phyloP scores from a whole-genome alignment of 2,113 vertebrate genomes.

The Seriola rivoliana region DNA sequence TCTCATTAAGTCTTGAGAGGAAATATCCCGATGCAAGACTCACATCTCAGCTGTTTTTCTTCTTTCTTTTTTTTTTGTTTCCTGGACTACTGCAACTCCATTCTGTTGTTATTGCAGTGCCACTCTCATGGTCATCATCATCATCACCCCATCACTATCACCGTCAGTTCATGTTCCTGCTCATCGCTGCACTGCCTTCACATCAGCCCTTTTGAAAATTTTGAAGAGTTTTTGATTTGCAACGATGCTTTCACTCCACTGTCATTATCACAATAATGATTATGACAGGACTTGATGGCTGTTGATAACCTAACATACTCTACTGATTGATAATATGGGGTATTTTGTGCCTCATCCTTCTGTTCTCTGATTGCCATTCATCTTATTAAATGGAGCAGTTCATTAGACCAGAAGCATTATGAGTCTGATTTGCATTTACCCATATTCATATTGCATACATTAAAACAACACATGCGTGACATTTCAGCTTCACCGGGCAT shows the following conservation, averaged over 20 bases:
- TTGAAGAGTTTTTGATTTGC: slow-evolving; percentile 60
- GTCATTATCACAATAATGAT: slow-evolving; percentile 65
- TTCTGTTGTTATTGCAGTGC: slow-evolving; percentile 39
- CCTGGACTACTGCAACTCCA: slow-evolving; percentile 25
- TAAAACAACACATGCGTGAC: slow-evolving; percentile 74
- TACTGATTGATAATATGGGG: slow-evolving; percentile 59
- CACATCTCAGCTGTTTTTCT: slow-evolving; percentile 53
- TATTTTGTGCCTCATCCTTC: slow-evolving; percentile 37
- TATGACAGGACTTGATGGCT: slow-evolving; percentile 62
- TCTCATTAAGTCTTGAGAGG: slow-evolving; percentile 79
- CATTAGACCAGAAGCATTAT: slow-evolving; percentile 74
- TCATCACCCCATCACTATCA: slow-evolving; percentile 6
- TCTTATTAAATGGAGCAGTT: slow-evolving; percentile 78
- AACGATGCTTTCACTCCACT: slow-evolving; percentile 48
- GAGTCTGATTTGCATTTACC: slow-evolving; percentile 78
- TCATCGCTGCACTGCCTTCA: slow-evolving; percentile 32
- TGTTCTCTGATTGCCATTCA: slow-evolving; percentile 76
- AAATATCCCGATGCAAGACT: slow-evolving; percentile 58
- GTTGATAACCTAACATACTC: slow-evolving; percentile 61
- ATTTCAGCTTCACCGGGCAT: slow-evolving; percentile 70
- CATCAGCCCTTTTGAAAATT: slow-evolving; percentile 45
- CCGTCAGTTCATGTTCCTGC: slow-evolving; percentile 29
- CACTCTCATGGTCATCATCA: slow-evolving; percentile 18
- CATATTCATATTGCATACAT: slow-evolving; percentile 80
- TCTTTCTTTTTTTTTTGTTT: slow-evolving; percentile 42